Conservation (phyloP, 2,888 invertebrate species). For the Harpalus rufipes region DNA sequence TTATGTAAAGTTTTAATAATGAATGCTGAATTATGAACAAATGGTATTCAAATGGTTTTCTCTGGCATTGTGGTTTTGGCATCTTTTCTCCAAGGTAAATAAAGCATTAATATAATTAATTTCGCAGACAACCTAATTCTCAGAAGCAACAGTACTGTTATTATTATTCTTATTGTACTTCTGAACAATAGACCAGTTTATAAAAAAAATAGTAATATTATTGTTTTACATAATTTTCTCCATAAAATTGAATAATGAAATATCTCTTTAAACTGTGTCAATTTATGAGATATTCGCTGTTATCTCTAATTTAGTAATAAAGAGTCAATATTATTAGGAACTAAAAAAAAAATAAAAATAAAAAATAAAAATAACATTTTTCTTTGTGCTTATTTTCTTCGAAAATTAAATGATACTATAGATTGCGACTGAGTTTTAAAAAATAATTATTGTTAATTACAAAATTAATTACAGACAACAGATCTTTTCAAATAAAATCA, state of each 20-base stretch:
- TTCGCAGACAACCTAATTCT: neutral
- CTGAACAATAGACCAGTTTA: no score
- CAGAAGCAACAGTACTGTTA: neutral
- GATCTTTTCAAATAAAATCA: slow-evolving; percentile 18
- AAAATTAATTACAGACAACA: slow-evolving; percentile 37
- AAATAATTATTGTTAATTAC: slow-evolving; percentile 43
- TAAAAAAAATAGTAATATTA: no score
- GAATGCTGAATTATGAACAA: slow-evolving; percentile 28
- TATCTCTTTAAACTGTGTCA: no score
- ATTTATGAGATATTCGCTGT: no score
- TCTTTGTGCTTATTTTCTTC: neutral
- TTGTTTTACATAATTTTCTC: no score
- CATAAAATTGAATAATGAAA: no score
- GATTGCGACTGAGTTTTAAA: neutral
- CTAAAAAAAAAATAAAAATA: no score
- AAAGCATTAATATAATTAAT: neutral
- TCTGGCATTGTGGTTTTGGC: neutral
- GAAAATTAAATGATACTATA: neutral
- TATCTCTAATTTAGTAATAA: no score
- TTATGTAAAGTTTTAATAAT: slow-evolving; percentile 50
- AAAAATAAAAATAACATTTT: no score
- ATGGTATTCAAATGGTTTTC: slow-evolving; percentile 16
- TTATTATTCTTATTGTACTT: neutral
- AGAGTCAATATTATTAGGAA: no score
- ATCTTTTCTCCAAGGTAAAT: neutral